Evolutionary conservation across 2,797 vertebrate species (phyloP).

Genomic region (Hippopotamyrus pictus): DNA sequence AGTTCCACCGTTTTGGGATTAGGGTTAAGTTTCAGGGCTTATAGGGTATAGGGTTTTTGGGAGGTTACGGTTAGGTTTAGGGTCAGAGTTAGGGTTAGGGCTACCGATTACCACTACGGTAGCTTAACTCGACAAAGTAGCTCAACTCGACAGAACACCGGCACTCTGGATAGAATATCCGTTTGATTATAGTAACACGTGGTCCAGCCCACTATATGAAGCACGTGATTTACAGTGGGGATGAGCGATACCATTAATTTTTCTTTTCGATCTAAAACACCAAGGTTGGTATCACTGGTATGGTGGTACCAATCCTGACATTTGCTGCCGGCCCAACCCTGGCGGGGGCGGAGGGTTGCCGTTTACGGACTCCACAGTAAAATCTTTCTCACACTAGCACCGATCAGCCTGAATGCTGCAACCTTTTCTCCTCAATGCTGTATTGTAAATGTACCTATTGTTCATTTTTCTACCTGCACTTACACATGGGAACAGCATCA

Average conservation of each 20-base stretch:
- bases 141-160: no score
- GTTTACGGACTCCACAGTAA: background rate
- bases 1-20: no score
- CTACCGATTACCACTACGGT: no score
- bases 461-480: background rate
- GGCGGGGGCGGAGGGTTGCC: background rate
- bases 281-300: background rate
- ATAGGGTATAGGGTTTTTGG: no score
- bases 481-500: background rate
- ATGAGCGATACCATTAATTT: background rate
- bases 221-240: background rate
- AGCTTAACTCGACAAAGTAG: no score
- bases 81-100: no score
- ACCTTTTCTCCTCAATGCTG: background rate
- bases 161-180: background rate
- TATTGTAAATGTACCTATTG: background rate
- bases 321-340: background rate
- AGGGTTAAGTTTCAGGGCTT: no score
- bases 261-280: background rate
- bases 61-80: no score
- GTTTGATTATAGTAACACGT: background rate
- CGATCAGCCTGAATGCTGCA: background rate
- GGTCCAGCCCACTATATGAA: background rate
- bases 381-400: background rate
- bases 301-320: background rate